A percentile compares a stretch with the other conserved stretches of the same genome.
These are phyloP conservation scores for Rhinopomastus cyanomelas DNA, from an alignment of 2,113 vertebrate species.

Conservation along the genomic window DNA sequence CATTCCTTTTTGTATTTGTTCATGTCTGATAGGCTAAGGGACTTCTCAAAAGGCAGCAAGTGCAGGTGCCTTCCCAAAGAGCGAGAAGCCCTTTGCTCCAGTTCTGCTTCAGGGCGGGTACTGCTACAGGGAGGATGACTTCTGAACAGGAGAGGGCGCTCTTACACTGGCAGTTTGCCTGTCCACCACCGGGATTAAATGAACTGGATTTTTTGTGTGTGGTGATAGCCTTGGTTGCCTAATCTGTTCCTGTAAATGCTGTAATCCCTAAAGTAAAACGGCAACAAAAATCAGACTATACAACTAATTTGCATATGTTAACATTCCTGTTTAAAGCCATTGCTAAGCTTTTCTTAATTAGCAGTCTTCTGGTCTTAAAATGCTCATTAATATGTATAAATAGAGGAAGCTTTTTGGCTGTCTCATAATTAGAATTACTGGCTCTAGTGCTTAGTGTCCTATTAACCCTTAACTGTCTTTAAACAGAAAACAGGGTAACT, in stretches of 20 bases:
- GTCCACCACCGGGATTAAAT: neutral
- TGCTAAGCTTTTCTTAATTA: constrained; percentile 75
- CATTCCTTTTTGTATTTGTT: neutral
- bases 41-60: neutral
- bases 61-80: neutral
- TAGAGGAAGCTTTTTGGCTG: constrained; percentile 45
- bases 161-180: constrained; percentile 22
- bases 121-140: neutral
- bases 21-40: neutral
- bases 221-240: constrained; percentile 49
- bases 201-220: neutral
- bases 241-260: constrained; percentile 67
- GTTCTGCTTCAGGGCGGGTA: neutral
- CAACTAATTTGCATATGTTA: constrained; percentile 68
- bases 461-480: constrained; percentile 56
- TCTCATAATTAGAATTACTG: constrained; percentile 58
- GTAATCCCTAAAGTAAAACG: constrained; percentile 63
- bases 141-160: constrained; percentile 61
- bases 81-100: neutral
- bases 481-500: neutral
- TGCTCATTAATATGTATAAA: constrained; percentile 70
- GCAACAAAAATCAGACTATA: constrained; percentile 59
- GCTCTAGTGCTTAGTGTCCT: constrained; percentile 26
- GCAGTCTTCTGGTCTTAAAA: constrained; percentile 67
- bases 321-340: constrained; percentile 70